These are phyloP conservation scores for Chaetura pelagica DNA, from an alignment of 2,113 vertebrate species.

Conservation along the genomic window DNA sequence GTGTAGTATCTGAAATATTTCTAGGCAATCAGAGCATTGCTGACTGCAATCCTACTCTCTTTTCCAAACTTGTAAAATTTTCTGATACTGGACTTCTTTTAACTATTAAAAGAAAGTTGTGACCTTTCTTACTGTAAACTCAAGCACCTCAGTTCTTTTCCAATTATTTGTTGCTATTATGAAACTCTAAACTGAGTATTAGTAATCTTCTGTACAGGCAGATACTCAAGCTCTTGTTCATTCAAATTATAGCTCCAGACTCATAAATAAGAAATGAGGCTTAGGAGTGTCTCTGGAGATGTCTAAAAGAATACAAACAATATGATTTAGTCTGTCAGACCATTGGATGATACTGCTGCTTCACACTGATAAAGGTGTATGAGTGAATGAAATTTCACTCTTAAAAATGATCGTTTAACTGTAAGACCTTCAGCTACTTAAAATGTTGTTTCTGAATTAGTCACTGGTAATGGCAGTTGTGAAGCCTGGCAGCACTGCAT, in stretches of 20 bases:
- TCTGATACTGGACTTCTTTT: not conserved
- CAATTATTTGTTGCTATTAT: not conserved
- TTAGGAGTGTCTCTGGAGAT: not conserved
- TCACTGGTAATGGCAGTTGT: not conserved
- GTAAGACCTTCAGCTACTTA: not conserved
- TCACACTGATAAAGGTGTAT: not conserved
- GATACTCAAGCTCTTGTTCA: not conserved
- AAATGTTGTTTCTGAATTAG: not conserved
- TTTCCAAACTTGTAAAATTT: not conserved
- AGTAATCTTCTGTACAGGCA: not conserved
- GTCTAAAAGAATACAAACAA: not conserved
- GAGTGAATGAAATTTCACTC: not conserved
- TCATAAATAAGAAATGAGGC: conserved; percentile 11
- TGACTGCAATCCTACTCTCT: not conserved
- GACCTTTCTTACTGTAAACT: not conserved
- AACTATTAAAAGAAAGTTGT: not conserved
- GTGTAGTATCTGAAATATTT: not conserved
- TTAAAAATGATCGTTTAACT: not conserved
- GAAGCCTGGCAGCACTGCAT: not conserved
- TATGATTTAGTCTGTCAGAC: conserved; percentile 1
- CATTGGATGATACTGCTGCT: conserved; percentile 31
- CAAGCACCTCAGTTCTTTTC: not conserved
- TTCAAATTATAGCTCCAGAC: conserved; percentile 6
- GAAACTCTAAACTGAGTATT: not conserved
- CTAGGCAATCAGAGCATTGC: not conserved